Percentiles rank a stretch among this genome's conserved stretches.
phyloP scores from a whole-genome alignment of 2,113 vertebrate genomes.

The Anarrhichthys ocellatus region DNA sequence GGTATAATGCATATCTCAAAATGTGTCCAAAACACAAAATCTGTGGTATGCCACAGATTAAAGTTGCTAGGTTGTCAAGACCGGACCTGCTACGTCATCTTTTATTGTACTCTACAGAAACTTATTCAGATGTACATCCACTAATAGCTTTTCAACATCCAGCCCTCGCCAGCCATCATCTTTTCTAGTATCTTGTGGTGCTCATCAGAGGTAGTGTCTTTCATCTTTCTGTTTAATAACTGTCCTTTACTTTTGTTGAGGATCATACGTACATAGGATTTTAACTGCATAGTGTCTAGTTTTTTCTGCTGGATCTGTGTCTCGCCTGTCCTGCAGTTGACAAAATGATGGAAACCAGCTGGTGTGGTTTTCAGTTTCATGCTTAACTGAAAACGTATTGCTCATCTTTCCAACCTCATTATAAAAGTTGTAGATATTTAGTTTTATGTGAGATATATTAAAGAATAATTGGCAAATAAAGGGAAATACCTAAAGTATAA shows the following conservation, averaged over 20 bases:
- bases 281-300: not conserved
- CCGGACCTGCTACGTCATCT: not conserved
- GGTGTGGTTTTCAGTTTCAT: conserved; percentile 13
- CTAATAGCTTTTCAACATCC: conserved; percentile 20
- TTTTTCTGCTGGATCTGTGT: not conserved
- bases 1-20: not conserved
- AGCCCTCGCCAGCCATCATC: not conserved
- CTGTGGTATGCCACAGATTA: not conserved
- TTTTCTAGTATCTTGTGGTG: not conserved
- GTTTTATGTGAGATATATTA: not conserved
- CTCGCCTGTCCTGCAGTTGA: not conserved
- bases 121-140: conserved; percentile 32
- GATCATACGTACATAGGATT: not conserved
- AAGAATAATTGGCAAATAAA: conserved; percentile 10
- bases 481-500: conserved; percentile 3
- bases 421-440: not conserved
- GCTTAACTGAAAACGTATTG: conserved; percentile 2
- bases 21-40: not conserved
- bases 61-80: not conserved
- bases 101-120: conserved; percentile 9
- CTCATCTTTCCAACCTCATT: not conserved
- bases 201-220: not conserved
- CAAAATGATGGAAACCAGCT: conserved; percentile 44
- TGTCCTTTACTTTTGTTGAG: not conserved
- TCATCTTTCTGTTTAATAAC: not conserved